These are phyloP conservation scores for Globodera rostochiensis DNA, from an alignment of 1,140 invertebrate genomes.

Conservation along the genomic window DNA sequence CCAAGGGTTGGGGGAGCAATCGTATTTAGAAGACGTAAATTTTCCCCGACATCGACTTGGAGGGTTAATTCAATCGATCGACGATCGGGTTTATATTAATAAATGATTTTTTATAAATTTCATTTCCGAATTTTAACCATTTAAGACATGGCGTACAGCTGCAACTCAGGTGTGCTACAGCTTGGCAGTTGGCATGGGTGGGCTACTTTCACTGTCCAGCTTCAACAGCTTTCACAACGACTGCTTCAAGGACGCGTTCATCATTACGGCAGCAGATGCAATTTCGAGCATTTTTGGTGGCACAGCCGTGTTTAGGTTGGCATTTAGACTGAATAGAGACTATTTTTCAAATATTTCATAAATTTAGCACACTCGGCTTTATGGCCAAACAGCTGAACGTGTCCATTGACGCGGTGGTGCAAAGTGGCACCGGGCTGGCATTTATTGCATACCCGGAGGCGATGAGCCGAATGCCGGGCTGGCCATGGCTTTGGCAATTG, in stretches of 20 bases:
- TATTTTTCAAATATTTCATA: conserved; percentile 45
- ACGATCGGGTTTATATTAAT: neutral
- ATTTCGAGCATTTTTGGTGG: conserved; percentile 72
- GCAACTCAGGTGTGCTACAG: conserved; percentile 51
- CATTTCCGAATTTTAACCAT: conserved; percentile 1
- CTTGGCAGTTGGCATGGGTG: conserved; percentile 42
- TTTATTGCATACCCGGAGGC: conserved; percentile 66
- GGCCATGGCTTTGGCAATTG: conserved; percentile 67
- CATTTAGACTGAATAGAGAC: neutral
- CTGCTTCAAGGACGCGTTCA: conserved; percentile 70
- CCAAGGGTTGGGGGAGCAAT: no score
- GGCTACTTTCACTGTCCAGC: conserved; percentile 34
- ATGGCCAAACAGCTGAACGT: conserved; percentile 68
- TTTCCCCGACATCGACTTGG: no score
- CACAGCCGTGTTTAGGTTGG: conserved; percentile 37
- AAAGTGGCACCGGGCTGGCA: conserved; percentile 64
- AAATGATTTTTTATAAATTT: conserved; percentile 1
- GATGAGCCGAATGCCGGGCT: conserved; percentile 64
- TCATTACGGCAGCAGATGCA: conserved; percentile 74
- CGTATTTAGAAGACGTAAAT: no score
- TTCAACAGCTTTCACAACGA: conserved; percentile 46
- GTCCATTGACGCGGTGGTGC: conserved; percentile 71
- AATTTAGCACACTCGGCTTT: conserved; percentile 71
- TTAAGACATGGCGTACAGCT: conserved; percentile 47
- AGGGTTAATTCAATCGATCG: neutral